Conservation (phyloP, 2,797 vertebrate genomes). For the Catharus ustulatus region DNA sequence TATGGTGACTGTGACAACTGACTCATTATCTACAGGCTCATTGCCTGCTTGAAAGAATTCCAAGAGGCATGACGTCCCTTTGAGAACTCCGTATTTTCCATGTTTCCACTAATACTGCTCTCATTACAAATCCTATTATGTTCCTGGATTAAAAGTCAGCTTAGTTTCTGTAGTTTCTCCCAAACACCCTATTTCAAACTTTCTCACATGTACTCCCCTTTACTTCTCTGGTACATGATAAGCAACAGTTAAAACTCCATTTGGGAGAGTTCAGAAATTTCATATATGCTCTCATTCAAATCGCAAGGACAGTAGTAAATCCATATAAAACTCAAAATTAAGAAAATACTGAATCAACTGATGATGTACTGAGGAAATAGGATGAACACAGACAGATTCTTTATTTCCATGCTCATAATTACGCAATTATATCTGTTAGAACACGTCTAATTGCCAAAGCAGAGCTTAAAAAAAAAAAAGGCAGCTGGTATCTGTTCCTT, state of each 20-base stretch:
- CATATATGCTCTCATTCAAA: not conserved
- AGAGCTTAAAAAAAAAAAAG: not conserved
- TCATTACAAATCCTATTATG: not conserved
- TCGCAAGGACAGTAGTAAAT: not conserved
- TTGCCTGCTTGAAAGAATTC: not conserved
- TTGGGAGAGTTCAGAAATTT: not conserved
- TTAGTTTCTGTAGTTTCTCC: not conserved
- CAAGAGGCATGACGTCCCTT: not conserved
- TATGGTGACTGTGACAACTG: not conserved
- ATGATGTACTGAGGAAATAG: not conserved
- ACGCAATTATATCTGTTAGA: not conserved
- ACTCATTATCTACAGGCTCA: not conserved
- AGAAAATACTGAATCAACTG: not conserved
- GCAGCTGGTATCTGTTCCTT: not conserved
- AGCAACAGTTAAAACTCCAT: not conserved
- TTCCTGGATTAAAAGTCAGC: not conserved
- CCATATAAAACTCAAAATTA: not conserved
- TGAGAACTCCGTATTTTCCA: not conserved
- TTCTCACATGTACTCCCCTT: not conserved
- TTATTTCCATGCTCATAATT: not conserved
- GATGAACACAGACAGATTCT: not conserved
- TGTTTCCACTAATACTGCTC: not conserved
- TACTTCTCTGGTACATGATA: not conserved
- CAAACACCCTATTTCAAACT: not conserved
- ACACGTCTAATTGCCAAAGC: not conserved